Evolutionary conservation across 2,797 vertebrate genomes (phyloP), one percentile per base, ranked within the genome.

Genomic region (Sebastolobus alascanus): DNA sequence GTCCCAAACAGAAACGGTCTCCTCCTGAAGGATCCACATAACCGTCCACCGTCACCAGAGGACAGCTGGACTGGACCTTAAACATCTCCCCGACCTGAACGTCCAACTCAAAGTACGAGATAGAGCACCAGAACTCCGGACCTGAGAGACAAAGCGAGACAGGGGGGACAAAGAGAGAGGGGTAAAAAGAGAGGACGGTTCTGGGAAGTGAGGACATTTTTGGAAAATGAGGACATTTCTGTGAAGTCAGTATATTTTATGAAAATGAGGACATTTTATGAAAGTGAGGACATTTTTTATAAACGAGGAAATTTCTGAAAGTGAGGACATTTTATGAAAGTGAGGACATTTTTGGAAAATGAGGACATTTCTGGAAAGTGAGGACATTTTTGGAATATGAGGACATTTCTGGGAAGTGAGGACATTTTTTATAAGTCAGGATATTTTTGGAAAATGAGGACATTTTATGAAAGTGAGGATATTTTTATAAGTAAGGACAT

Each of bases 101-200:
- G 18, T 95, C 95, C 94, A 95, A 71, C 87, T 96, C 93, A 13
- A 96, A 96, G 83, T 94, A 96, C 0, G 94, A 94, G 38, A 95
- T 87, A 10, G 96, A 96, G 77, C 94, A 96, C 93, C 94, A 96
- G 75, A 96, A 96, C 69, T 95, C 94, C 0, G 95, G 96, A 54
- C 96, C 96, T 96, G 84, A 27, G 25, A 20, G 22, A 16, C 25
- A 40, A 10, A 3, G 20, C 2, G 6, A n/a, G 14, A 59, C 12
- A 67, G 20, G 14, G 3, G 2, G n/a, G 20, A 31, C 6, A 40
- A 43, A 13, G 40, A 43, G 43, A 46, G 43, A n/a, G 16, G 16
- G 43, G 43, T 46, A 52, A n/a, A 52, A 52, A 52, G 18, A n/a
- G 46, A 52, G 46, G 43, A 46, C 16, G 16, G 18, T 8, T 50